Evolutionary conservation across 1,140 invertebrate species (phyloP).

Genomic region (Phenacoccus solenopsis): DNA sequence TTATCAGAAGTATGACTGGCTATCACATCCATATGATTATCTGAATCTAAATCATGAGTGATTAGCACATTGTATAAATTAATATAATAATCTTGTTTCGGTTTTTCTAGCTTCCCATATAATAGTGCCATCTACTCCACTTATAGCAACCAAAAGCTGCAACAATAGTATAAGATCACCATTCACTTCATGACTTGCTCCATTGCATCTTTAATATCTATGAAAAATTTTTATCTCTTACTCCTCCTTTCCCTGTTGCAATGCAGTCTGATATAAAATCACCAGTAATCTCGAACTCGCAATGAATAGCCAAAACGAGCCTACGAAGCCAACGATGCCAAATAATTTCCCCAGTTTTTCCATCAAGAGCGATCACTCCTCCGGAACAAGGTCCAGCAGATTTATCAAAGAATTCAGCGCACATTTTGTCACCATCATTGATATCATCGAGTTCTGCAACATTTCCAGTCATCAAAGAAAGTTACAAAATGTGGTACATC

Average conservation of each 20-base stretch:
- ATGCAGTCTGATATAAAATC: constrained; percentile 63
- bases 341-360: constrained; percentile 51
- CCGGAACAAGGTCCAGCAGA: constrained; percentile 48
- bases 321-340: constrained; percentile 52
- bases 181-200: no score
- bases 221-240: no score
- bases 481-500: no score
- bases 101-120: constrained; percentile 30
- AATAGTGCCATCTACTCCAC: constrained; percentile 20
- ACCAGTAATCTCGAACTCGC: constrained; percentile 53
- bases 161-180: background rate
- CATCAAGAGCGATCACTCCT: constrained; percentile 63
- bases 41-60: constrained; percentile 56
- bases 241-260: constrained; percentile 54
- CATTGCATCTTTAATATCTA: no score
- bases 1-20: constrained; percentile 45
- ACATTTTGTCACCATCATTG: constrained; percentile 17
- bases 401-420: background rate
- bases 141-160: background rate
- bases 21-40: constrained; percentile 56
- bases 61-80: constrained; percentile 55
- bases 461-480: background rate
- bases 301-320: constrained; percentile 56
- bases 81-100: constrained; percentile 34
- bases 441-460: background rate